Conservation (phyloP, 2,888 invertebrate species). For the Ennomos quercinarius region DNA sequence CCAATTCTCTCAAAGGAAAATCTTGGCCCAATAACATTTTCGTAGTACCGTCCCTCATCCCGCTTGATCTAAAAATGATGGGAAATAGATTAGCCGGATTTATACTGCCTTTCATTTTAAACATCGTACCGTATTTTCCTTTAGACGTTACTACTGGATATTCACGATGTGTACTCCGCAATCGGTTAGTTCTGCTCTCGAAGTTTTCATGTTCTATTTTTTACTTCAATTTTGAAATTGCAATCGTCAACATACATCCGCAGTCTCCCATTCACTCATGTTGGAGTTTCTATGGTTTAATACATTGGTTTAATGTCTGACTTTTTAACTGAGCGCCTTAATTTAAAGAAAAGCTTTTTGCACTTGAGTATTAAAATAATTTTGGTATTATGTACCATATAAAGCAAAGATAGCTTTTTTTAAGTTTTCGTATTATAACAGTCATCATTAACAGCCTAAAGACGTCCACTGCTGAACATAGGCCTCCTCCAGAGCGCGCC, state of each 20-base stretch:
- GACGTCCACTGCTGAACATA: too few relatives aligned
- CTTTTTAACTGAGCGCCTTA: too few relatives aligned
- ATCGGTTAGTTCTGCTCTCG: conserved; percentile 42
- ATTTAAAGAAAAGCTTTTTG: neutral
- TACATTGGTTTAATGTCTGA: conserved; percentile 1
- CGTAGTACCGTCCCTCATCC: conserved; percentile 2
- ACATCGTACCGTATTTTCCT: conserved; percentile 34
- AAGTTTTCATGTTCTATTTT: conserved; percentile 38
- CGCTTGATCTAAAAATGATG: conserved; percentile 25
- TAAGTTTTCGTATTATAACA: too few relatives aligned
- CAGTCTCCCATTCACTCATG: conserved; percentile 40
- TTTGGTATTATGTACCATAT: too few relatives aligned
- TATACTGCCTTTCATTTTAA: conserved; percentile 16
- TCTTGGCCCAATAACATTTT: too few relatives aligned
- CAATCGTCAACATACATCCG: conserved; percentile 38
- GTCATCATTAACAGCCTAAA: too few relatives aligned
- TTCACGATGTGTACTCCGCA: conserved; percentile 40
- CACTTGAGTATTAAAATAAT: too few relatives aligned
- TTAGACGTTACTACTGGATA: conserved; percentile 37
- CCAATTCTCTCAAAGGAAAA: too few relatives aligned
- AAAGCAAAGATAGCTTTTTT: too few relatives aligned
- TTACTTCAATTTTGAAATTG: conserved; percentile 26
- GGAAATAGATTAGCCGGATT: conserved; percentile 19
- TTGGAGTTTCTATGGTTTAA: conserved; percentile 34
- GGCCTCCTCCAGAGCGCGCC: too few relatives aligned